Conservation (phyloP, 2,888 invertebrate genomes). For the Aphidoletes aphidimyza region DNA sequence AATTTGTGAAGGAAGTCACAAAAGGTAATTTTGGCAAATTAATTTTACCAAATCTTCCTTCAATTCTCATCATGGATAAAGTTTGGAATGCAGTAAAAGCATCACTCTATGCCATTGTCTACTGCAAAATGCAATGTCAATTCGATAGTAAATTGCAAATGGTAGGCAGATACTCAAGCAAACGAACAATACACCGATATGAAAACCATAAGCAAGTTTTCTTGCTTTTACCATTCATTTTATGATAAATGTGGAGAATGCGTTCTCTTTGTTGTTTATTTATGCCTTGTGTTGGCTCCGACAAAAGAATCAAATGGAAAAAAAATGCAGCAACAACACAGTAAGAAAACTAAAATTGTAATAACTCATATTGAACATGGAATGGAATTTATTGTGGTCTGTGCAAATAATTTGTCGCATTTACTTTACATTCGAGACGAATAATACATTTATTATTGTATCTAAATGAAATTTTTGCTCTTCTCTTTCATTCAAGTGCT, state of each 20-base stretch:
- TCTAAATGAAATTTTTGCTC: not conserved
- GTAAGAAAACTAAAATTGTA: too few species aligned
- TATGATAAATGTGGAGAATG: constrained; percentile 36
- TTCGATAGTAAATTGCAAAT: too few species aligned
- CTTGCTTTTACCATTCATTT: not conserved
- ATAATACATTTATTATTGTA: constrained; percentile 21
- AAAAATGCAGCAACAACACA: too few species aligned
- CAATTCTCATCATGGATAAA: not conserved
- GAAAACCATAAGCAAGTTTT: constrained; percentile 30
- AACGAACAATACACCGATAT: too few species aligned
- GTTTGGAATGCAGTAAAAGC: not conserved
- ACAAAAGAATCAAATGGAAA: too few species aligned
- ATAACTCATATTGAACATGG: constrained; percentile 7
- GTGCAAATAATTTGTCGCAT: constrained; percentile 33
- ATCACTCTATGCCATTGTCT: too few species aligned
- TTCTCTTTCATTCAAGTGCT: not conserved
- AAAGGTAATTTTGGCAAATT: constrained; percentile 42
- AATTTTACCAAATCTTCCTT: not conserved
- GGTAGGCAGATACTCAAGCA: too few species aligned
- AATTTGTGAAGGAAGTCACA: not conserved
- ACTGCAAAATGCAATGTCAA: too few species aligned
- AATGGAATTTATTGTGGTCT: constrained; percentile 1
- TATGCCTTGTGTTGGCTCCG: not conserved
- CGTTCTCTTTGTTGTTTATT: not conserved
- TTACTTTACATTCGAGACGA: not conserved